Percentiles rank a stretch among this genome's conserved stretches.
These are phyloP conservation scores for Adelognathus sp. DNA, from an alignment of 2,888 invertebrate species.

Conservation along the genomic window DNA sequence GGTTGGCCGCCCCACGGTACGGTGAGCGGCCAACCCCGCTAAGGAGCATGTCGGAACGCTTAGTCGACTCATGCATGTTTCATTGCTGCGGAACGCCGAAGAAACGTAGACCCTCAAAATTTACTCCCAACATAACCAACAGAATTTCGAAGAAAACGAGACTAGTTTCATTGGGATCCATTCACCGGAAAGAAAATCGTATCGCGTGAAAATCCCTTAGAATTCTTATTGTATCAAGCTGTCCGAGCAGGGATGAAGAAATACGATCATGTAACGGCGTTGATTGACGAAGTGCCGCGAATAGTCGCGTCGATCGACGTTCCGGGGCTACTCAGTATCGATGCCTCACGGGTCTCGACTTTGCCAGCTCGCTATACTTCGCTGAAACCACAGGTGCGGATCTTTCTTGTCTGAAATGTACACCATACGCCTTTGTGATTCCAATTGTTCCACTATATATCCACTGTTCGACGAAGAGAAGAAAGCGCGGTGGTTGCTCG, in stretches of 20 bases:
- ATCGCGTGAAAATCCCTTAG: too few species aligned
- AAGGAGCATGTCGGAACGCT: too few species aligned
- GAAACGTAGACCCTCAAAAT: too few species aligned
- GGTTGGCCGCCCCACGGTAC: too few species aligned
- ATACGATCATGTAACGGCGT: not conserved
- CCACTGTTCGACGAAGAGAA: slow-evolving; percentile 54
- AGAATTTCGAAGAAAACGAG: too few species aligned
- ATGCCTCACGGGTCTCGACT: not conserved
- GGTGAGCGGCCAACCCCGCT: too few species aligned
- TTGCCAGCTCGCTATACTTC: slow-evolving; percentile 3
- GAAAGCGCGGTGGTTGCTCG: slow-evolving; percentile 48
- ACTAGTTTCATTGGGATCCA: too few species aligned
- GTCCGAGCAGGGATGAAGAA: not conserved
- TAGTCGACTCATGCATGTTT: too few species aligned
- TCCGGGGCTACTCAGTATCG: not conserved
- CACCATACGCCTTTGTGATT: not conserved
- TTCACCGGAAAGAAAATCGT: too few species aligned
- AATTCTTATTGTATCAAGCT: too few species aligned
- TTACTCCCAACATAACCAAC: too few species aligned
- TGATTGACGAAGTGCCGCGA: not conserved
- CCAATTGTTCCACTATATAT: not conserved
- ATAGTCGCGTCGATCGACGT: slow-evolving; percentile 9
- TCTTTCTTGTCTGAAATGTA: not conserved
- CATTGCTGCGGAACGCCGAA: too few species aligned
- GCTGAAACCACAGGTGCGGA: not conserved